Evolutionary conservation across 2,888 invertebrate species (phyloP).

Genomic region (Phyto melanocephala): DNA sequence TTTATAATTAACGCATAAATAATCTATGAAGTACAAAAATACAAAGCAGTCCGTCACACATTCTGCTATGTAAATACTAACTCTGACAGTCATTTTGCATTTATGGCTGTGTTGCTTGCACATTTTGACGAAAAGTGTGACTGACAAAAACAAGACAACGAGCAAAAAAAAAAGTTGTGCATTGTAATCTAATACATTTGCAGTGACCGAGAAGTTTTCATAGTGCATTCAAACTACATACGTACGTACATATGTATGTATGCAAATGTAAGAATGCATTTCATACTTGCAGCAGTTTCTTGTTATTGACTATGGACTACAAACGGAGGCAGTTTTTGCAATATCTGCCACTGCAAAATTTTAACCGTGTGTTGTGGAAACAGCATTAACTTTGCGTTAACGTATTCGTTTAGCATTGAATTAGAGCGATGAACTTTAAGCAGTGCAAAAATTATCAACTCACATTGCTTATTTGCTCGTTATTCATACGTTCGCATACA

Average conservation of each 20-base stretch:
- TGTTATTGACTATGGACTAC: too few relatives aligned
- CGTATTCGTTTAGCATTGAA: conserved; percentile 71
- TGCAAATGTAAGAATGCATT: too few relatives aligned
- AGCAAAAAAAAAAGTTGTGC: conserved; percentile 21
- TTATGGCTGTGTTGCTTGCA: conserved; percentile 9
- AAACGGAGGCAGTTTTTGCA: too few relatives aligned
- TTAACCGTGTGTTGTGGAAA: too few relatives aligned
- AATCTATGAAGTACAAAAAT: not conserved
- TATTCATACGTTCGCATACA: conserved; percentile 4
- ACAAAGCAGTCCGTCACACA: not conserved
- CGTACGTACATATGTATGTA: too few relatives aligned
- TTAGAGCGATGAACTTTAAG: conserved; percentile 76
- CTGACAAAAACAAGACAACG: conserved; percentile 32
- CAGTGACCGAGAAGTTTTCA: conserved; percentile 58
- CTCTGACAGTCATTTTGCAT: not conserved
- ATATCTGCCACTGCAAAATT: too few relatives aligned
- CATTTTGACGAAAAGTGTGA: conserved; percentile 22
- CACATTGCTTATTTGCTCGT: not conserved
- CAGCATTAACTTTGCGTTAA: conserved; percentile 3
- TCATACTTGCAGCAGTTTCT: too few relatives aligned
- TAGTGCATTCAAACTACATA: not conserved
- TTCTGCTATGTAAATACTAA: not conserved
- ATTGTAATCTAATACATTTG: conserved; percentile 62
- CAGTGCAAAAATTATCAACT: conserved; percentile 60
- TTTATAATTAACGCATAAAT: conserved; percentile 22